Conservation (phyloP, 2,797 vertebrate genomes). For the Sebastes diaconus region DNA sequence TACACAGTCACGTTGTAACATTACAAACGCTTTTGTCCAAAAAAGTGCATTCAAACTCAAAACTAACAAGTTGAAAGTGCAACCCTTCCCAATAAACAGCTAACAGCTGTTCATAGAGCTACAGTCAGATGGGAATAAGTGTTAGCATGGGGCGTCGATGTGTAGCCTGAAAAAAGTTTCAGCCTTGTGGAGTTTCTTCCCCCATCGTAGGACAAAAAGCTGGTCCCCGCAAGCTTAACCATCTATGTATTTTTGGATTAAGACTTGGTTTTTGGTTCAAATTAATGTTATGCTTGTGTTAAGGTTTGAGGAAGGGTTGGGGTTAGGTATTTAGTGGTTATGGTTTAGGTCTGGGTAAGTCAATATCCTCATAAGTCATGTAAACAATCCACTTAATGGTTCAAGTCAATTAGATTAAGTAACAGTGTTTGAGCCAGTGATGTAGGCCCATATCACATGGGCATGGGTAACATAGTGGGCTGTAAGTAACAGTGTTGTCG, state of each 20-base stretch:
- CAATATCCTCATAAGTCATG: background rate
- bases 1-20: background rate
- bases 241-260: background rate
- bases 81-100: background rate
- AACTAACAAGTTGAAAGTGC: background rate
- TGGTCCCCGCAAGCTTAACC: background rate
- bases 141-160: background rate
- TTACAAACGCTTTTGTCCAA: background rate
- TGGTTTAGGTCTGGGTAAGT: background rate
- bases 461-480: background rate
- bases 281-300: background rate
- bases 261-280: constrained; percentile 4
- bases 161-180: background rate
- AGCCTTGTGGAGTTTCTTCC: background rate
- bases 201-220: background rate
- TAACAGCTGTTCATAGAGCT: background rate
- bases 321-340: background rate
- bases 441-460: background rate
- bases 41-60: background rate
- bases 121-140: background rate
- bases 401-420: background rate
- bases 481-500: background rate
- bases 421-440: background rate
- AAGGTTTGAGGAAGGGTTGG: background rate
- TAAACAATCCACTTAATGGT: background rate